Evolutionary conservation across 2,888 invertebrate genomes (phyloP).

Genomic region (Lissocephala sabroskyi): DNA sequence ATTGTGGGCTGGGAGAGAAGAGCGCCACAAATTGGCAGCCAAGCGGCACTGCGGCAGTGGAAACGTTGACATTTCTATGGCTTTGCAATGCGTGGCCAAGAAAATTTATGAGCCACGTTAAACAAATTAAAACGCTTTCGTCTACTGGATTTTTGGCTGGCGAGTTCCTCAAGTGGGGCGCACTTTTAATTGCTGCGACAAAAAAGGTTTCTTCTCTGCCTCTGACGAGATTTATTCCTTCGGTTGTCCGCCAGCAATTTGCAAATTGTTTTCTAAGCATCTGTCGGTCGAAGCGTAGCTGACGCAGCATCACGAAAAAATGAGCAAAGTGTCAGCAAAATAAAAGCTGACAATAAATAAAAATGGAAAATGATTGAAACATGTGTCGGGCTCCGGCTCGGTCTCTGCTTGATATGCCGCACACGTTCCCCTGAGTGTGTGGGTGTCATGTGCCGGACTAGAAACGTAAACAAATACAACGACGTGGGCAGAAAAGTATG

Average conservation of each 20-base stretch:
- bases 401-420: conserved; percentile 44
- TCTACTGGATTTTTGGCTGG: too few relatives aligned
- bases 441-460: conserved; percentile 5
- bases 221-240: conserved; percentile 31
- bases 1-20: conserved; percentile 37
- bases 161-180: too few relatives aligned
- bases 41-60: conserved; percentile 28
- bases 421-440: conserved; percentile 32
- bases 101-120: conserved; percentile 56
- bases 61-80: conserved; percentile 20
- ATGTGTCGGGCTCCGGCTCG: conserved; percentile 46
- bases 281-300: too few relatives aligned
- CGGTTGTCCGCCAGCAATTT: conserved; percentile 43
- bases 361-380: conserved; percentile 65
- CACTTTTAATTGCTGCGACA: conserved; percentile 56
- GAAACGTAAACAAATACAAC: conserved; percentile 60
- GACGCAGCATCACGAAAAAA: conserved; percentile 36
- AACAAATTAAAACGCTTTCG: conserved; percentile 40
- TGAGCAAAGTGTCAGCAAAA: conserved; percentile 33
- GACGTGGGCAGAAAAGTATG: conserved; percentile 55
- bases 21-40: conserved; percentile 54
- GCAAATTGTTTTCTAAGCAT: conserved; percentile 61
- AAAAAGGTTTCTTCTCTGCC: conserved; percentile 23
- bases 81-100: conserved; percentile 3
- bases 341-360: conserved; percentile 36